Evolutionary conservation across 2,797 vertebrate genomes (phyloP).

Genomic region (Eidolon dupreanum): DNA sequence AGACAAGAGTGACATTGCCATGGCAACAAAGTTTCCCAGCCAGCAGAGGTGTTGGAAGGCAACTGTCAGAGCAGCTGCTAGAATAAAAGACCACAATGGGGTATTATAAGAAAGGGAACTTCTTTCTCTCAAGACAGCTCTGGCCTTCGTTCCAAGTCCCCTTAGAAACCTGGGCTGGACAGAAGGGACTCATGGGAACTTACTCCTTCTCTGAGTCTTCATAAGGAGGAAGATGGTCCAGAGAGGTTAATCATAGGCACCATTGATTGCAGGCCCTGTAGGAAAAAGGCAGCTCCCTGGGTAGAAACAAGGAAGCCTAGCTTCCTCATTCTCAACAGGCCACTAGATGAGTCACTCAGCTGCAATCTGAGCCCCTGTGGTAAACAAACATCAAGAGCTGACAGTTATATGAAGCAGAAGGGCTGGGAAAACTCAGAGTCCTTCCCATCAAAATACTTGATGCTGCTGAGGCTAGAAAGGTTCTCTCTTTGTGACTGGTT

Average conservation of each 20-base stretch:
- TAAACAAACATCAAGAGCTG: fast-evolving
- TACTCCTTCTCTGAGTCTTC: not conserved
- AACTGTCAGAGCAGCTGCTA: not conserved
- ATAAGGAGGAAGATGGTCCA: too few relatives aligned
- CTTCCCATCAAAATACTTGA: not conserved
- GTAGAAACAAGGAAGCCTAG: not conserved
- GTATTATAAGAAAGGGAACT: not conserved
- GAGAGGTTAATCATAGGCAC: not conserved
- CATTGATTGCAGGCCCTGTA: not conserved
- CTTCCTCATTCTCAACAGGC: not conserved
- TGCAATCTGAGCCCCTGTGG: not conserved
- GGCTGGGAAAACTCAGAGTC: not conserved
- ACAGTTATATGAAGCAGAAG: not conserved
- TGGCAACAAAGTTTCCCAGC: slow-evolving; percentile 69
- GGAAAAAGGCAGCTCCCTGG: not conserved
- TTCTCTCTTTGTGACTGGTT: not conserved
- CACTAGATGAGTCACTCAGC: not conserved
- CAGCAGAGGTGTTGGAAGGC: slow-evolving; percentile 4
- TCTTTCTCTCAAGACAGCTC: not conserved
- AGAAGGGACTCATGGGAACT: not conserved
- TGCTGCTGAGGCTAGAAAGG: fast-evolving
- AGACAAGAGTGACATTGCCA: slow-evolving; percentile 51
- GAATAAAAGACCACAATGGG: not conserved
- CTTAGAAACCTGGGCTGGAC: not conserved
- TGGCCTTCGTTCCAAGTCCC: not conserved